Conservation (phyloP, 2,113 vertebrate genomes). For the Microtus oregoni region DNA sequence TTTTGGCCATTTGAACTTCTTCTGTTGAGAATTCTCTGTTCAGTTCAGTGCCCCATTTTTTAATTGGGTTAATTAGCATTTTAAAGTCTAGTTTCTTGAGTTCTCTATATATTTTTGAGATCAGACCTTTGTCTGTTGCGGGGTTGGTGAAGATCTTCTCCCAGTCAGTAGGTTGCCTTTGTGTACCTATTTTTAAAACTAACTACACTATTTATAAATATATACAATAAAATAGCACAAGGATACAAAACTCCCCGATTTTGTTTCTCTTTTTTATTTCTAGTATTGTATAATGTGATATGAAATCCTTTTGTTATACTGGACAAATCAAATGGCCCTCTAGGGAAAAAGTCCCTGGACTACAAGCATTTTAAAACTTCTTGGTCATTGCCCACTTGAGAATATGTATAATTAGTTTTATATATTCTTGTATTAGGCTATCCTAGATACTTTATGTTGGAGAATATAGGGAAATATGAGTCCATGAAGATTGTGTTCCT, state of each 20-base stretch:
- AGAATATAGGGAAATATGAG: background rate
- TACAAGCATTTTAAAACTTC: background rate
- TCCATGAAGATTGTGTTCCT: background rate
- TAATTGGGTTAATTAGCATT: too few species aligned
- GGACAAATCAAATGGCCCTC: constrained; percentile 24
- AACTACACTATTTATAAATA: background rate
- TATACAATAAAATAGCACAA: background rate
- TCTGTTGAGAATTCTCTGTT: too few species aligned
- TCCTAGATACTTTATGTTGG: background rate
- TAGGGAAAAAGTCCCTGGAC: constrained; percentile 26
- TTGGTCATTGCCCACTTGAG: constrained; percentile 11
- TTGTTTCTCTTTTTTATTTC: background rate
- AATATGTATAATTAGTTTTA: background rate
- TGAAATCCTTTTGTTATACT: background rate
- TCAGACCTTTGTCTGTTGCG: too few species aligned
- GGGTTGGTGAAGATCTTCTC: too few species aligned
- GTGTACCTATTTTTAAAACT: constrained; percentile 57
- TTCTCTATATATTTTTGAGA: too few species aligned
- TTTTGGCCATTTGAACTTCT: too few species aligned
- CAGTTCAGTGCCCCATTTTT: too few species aligned
- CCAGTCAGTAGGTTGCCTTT: too few species aligned
- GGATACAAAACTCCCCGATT: background rate
- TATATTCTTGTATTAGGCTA: background rate
- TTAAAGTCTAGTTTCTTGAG: too few species aligned
- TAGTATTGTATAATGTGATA: constrained; percentile 14